Percentiles rank a stretch among this genome's conserved stretches.
Evolutionary conservation across 1,140 invertebrate genomes (phyloP).

Genomic region (Sycophila sp.): DNA sequence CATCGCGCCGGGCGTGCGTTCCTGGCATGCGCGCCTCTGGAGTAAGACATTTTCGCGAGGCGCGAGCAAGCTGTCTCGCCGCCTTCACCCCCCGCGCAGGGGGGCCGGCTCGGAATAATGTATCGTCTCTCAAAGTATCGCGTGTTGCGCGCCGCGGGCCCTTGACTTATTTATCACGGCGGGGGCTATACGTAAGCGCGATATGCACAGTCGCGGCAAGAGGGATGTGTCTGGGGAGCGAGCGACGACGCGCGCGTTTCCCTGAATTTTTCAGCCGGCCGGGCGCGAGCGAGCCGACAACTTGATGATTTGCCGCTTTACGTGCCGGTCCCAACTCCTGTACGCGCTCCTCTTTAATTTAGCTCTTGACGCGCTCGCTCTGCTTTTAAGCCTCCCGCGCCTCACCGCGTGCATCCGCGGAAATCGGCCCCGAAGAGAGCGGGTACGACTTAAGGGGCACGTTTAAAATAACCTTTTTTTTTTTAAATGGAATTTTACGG

Average conservation of each 20-base stretch:
- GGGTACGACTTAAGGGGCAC: no score
- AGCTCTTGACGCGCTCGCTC: no score
- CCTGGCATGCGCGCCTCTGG: neutral
- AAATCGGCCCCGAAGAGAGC: no score
- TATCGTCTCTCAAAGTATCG: constrained; percentile 29
- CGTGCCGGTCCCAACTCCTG: no score
- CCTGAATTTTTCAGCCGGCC: constrained; percentile 17
- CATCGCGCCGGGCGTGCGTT: no score
- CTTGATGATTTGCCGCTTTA: constrained; percentile 15
- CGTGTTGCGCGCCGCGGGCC: neutral
- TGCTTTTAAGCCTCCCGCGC: no score
- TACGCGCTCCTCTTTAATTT: no score
- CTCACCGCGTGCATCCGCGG: no score
- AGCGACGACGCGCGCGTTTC: neutral
- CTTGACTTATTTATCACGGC: constrained; percentile 33
- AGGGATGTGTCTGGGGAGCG: neutral
- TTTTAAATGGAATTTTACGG: neutral
- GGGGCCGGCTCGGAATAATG: constrained; percentile 12
- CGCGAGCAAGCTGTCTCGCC: constrained; percentile 2
- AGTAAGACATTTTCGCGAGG: neutral
- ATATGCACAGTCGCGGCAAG: neutral
- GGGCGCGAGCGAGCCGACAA: neutral
- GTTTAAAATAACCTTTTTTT: neutral
- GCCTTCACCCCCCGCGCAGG: no score
- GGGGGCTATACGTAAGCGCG: neutral